Evolutionary conservation across 1,140 invertebrate genomes (phyloP), one percentile per base, ranked within the genome.

Genomic region (Delia radicum): DNA sequence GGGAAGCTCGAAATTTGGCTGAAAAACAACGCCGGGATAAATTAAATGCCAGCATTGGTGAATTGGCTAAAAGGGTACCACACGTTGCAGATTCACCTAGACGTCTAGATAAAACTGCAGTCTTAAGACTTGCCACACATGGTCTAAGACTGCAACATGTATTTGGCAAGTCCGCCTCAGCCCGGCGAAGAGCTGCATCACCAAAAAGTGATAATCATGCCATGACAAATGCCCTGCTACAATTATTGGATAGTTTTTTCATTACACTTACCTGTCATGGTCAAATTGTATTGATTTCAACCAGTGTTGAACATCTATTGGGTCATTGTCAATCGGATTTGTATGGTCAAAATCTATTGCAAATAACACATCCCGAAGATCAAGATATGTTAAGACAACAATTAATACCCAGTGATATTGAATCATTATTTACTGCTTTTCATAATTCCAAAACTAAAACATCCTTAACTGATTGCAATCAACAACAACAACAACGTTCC

Each of bases 11-110:
- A 37, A 96, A 96, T 85, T 88, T 91, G 81, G 94, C 94, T 2
- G 96, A 98, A 82, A 97, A 97, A 86, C 91, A 94, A 83, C 89
- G 96, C 8, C 88, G 96, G 2, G 95, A 97, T 84, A 96, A 94
- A 83, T 89, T 97, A 69, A 97, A 97, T 84, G 90, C 91, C 24
- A 95, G 93, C 80, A 96, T 98, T 75, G 90, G 90, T 7, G 92
- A 94, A 81, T 88, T 98, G 83, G 93, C 94, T 0, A 87, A 89
- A 10, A 89, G 97, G 78, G 92, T 98, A 28, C 96, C 95, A 1
- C 92, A 94, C 78, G 93, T 95, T 5, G 90, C 93, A 3, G 91
- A 90, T 79, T 92, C 94, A 76, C 89, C 92, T 0, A 92, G 94
- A 77, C 92, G 92, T 76, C 88, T 96, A 79, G 95, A 98, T 87